Base-by-base conservation (phyloP, 2,888 invertebrate species). In the Thymelicus lineola region DNA sequence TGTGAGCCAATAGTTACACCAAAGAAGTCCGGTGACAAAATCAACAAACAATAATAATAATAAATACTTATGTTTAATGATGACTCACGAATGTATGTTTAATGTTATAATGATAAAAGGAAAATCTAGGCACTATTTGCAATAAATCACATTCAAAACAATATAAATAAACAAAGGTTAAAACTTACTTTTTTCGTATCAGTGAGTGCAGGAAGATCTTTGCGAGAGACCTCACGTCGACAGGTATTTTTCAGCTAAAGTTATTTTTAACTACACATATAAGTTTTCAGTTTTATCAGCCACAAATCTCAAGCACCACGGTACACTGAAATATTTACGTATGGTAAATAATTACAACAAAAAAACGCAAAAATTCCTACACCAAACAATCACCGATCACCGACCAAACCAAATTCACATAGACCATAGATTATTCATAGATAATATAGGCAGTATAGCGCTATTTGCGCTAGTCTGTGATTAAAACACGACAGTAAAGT, bases 221-320 rank as follows among this genome's bases (percentile, higher is more conserved):
- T 64, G 59, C 55, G 57, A 60, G 60, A 68, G 38, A 60, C 67
- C 64, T 60, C 63, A 46, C 64, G 68, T 64, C 60, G 65, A 61
- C 71, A 65, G 61, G 64, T 71, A 71, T 68, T 57, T 68, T 57
- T 48, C 12, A 53, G 17, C 36, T 17, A 64, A 71, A 71, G 66
- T 64, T 65, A 48, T 68, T 60, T 63, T 36, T 14, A 38, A 60
- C 62, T 58, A 66, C 42, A 45, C 70, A 68, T 61, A 61, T 48
- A 42, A 61, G 55, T 65, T 64, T 68, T 48, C 57, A 61, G 9
- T 0, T 50, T 9, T 50, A 50, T 2, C 9, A 50, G 48, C 17
- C 48, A 50, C 48, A 50, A 50, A 50, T 50, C n/a, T 17, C 17
- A 50, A 50, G 12, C 48, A 17, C 48, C 48, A 50, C 17, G 48